phyloP scores from a whole-genome alignment of 2,797 vertebrate genomes.

The Balearica regulorum region DNA sequence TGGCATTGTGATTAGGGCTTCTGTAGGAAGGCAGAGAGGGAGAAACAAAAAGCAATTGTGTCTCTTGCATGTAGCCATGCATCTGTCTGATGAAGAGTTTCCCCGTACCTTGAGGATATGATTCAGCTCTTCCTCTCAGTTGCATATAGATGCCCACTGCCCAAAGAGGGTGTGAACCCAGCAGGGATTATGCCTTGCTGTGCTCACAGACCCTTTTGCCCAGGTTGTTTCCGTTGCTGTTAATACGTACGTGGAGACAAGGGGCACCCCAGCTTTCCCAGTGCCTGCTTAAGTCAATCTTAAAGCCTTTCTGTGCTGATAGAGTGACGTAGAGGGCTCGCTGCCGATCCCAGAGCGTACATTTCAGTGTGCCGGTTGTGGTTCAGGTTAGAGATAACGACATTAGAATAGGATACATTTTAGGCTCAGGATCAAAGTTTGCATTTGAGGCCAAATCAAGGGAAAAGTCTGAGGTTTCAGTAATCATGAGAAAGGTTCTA shows the following conservation, averaged over 20 bases:
- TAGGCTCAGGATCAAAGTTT: conserved; percentile 38
- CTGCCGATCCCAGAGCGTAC: background rate
- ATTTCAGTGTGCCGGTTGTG: background rate
- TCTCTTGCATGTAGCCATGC: background rate
- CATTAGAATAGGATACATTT: background rate
- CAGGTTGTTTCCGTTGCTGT: background rate
- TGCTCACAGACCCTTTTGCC: background rate
- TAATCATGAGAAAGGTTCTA: background rate
- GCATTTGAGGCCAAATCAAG: conserved; percentile 5
- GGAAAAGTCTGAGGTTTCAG: conserved; percentile 8
- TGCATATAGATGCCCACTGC: background rate
- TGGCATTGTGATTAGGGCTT: background rate
- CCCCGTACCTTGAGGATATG: background rate
- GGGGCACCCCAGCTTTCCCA: background rate
- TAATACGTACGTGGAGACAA: background rate
- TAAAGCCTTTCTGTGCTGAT: background rate
- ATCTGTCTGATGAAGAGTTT: background rate
- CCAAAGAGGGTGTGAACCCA: background rate
- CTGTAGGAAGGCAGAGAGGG: background rate
- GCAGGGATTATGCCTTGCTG: background rate
- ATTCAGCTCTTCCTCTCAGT: background rate
- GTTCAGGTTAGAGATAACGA: conserved; percentile 20
- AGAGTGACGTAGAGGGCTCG: background rate
- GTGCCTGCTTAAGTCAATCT: background rate
- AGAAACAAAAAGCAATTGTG: background rate